Percentiles rank a stretch among this genome's conserved stretches.
These are phyloP conservation scores for Myxocyprinus asiaticus DNA, from an alignment of 2,113 vertebrate genomes.

Conservation along the genomic window DNA sequence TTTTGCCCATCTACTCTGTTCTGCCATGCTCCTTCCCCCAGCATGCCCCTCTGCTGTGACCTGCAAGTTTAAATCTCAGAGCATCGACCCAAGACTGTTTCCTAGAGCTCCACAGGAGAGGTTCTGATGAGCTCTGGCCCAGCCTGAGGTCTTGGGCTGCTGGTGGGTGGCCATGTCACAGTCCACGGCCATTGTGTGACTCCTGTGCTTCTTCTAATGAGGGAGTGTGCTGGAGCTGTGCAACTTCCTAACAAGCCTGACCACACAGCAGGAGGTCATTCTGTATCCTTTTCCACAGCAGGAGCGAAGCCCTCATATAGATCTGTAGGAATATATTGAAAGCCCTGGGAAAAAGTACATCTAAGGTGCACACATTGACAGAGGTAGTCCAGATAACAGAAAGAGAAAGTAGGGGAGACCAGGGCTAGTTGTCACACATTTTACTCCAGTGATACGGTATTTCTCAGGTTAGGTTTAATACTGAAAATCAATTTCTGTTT, in stretches of 20 bases:
- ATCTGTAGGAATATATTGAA: slow-evolving; percentile 5
- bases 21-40: not conserved
- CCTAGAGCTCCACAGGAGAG: slow-evolving; percentile 8
- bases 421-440: too few relatives aligned
- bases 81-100: slow-evolving; percentile 1
- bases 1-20: not conserved
- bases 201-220: slow-evolving; percentile 36
- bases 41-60: not conserved
- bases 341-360: not conserved
- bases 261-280: not conserved
- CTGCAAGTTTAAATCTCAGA: not conserved
- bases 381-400: too few relatives aligned
- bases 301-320: not conserved
- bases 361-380: too few relatives aligned
- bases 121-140: not conserved
- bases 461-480: too few relatives aligned
- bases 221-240: slow-evolving; percentile 21
- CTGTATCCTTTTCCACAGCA: not conserved
- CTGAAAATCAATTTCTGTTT: too few relatives aligned
- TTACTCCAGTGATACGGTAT: too few relatives aligned
- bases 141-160: not conserved
- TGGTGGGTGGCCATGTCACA: slow-evolving; percentile 6
- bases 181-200: slow-evolving; percentile 17
- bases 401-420: too few relatives aligned
- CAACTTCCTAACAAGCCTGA: slow-evolving; percentile 27